Percentiles rank a stretch among this genome's conserved stretches.
phyloP scores from a whole-genome alignment of 2,113 vertebrate species.

The Eulacestoma nigropectus region DNA sequence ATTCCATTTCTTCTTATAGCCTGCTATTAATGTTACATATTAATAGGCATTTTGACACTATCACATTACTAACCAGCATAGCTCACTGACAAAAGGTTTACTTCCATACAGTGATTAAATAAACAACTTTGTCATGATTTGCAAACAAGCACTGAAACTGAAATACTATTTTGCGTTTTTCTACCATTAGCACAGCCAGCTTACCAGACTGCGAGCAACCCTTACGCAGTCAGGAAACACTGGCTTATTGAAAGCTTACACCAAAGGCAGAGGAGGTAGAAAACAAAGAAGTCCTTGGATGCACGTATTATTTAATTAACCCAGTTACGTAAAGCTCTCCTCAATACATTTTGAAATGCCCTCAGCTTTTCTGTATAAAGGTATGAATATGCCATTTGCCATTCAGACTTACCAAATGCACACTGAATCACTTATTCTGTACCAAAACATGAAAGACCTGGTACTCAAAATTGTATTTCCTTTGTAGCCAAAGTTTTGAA shows the following conservation, averaged over 20 bases:
- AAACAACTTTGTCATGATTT: neutral
- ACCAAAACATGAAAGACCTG: neutral
- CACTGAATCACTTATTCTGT: neutral
- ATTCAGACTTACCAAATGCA: neutral
- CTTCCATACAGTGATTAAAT: neutral
- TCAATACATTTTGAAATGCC: neutral
- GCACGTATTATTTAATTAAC: neutral
- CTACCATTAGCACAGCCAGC: neutral
- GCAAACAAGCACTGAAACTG: neutral
- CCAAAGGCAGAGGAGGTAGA: neutral
- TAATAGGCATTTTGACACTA: neutral
- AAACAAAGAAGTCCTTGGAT: neutral
- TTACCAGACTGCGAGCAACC: neutral
- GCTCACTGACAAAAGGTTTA: neutral
- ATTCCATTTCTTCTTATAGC: neutral
- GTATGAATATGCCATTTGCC: neutral
- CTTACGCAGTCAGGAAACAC: neutral
- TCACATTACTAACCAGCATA: neutral
- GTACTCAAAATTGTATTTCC: neutral
- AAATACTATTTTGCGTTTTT: neutral
- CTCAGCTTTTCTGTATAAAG: neutral
- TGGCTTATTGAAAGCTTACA: neutral
- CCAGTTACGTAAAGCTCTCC: neutral
- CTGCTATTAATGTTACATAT: neutral
- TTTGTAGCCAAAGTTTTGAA: neutral